These are phyloP conservation scores for Poecile montanus DNA, from an alignment of 2,797 vertebrate species.

Conservation along the genomic window DNA sequence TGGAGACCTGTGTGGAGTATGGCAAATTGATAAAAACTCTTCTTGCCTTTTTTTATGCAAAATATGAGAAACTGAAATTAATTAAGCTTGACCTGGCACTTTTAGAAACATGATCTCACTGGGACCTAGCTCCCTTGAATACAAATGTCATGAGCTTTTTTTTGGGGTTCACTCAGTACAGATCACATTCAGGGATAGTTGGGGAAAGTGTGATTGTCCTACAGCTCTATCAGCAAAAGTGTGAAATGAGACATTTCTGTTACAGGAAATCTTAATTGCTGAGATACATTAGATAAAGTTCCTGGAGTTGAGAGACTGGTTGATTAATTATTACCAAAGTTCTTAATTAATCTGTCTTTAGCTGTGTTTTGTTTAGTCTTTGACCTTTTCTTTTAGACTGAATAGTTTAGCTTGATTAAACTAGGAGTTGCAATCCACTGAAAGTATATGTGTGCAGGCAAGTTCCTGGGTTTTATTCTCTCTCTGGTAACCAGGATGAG, in stretches of 20 bases:
- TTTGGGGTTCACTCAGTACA: background rate
- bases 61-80: slow-evolving; percentile 7
- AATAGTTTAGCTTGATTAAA: background rate
- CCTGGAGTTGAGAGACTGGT: background rate
- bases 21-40: background rate
- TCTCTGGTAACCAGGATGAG: background rate
- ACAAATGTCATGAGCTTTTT: background rate
- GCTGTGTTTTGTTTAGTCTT: background rate
- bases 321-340: background rate
- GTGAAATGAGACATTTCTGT: background rate
- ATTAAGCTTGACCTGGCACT: background rate
- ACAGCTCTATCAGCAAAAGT: background rate
- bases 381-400: background rate
- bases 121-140: background rate
- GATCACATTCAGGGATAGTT: background rate
- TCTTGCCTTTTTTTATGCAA: background rate
- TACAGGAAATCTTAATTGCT: background rate
- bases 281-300: background rate
- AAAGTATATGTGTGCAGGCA: background rate
- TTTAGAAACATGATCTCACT: background rate
- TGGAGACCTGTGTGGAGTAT: background rate
- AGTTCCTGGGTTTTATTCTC: background rate
- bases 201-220: background rate
- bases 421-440: background rate
- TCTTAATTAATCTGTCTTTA: background rate